phyloP scores from a whole-genome alignment of 2,797 vertebrate species.

The Xiphorhynchus erythropygius region DNA sequence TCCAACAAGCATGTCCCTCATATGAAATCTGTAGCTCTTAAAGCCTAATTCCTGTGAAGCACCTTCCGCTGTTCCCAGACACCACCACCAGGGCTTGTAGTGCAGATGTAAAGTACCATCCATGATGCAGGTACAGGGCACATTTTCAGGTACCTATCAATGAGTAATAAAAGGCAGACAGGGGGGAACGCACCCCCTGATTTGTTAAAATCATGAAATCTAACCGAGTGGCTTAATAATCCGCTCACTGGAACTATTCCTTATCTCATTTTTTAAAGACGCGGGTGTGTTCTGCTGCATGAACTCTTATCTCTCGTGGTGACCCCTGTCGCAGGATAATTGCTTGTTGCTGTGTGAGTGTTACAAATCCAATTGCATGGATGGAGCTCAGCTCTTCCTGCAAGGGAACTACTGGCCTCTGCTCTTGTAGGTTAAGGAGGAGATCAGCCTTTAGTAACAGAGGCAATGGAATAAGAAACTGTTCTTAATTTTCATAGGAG shows the following conservation, averaged over 20 bases:
- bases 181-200: neutral
- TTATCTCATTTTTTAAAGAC: neutral
- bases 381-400: neutral
- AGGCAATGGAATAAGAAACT: neutral
- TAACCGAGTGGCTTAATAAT: neutral
- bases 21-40: neutral
- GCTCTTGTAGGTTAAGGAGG: fast-evolving
- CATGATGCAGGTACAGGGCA: fast-evolving
- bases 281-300: fast-evolving
- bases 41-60: neutral
- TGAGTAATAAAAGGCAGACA: fast-evolving
- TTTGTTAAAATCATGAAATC: neutral
- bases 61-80: neutral
- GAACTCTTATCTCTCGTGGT: neutral
- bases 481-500: neutral
- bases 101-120: fast-evolving
- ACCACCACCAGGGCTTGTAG: fast-evolving
- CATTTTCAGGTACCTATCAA: fast-evolving
- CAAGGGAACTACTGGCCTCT: neutral
- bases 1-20: neutral
- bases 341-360: neutral
- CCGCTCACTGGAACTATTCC: neutral
- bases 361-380: fast-evolving
- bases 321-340: neutral
- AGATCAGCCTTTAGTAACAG: neutral